phyloP scores from a whole-genome alignment of 2,113 vertebrate species.

The Ia io region DNA sequence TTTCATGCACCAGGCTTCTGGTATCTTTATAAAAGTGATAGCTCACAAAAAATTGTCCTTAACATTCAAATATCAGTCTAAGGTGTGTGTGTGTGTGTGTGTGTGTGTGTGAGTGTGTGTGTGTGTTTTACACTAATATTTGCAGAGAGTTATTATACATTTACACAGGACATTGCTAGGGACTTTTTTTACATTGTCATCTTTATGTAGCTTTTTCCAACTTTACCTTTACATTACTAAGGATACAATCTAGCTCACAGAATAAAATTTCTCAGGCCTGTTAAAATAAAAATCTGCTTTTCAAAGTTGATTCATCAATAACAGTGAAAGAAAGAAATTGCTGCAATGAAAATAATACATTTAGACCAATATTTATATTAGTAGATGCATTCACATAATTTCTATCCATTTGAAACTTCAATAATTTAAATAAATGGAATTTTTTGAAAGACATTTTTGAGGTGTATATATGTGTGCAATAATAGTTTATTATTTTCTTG shows the following conservation, averaged over 20 bases:
- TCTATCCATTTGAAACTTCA: background rate
- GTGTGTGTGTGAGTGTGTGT: too few relatives aligned
- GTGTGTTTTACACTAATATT: background rate
- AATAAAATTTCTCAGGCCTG: constrained; percentile 22
- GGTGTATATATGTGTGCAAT: background rate
- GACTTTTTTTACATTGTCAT: background rate
- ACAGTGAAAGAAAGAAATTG: constrained; percentile 20
- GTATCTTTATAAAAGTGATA: constrained; percentile 20
- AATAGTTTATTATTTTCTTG: constrained; percentile 1
- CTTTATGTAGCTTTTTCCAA: background rate
- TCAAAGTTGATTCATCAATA: constrained; percentile 36
- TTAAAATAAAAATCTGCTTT: constrained; percentile 25
- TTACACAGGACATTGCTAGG: background rate
- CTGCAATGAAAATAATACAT: background rate
- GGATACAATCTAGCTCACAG: background rate
- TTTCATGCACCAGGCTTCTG: too few relatives aligned
- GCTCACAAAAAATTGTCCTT: background rate
- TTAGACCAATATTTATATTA: constrained; percentile 4
- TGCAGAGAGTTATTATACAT: background rate
- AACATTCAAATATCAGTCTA: background rate
- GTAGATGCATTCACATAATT: background rate
- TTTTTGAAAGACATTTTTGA: constrained; percentile 15
- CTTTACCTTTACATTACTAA: background rate
- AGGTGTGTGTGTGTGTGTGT: background rate
- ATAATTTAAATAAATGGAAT: background rate